phyloP scores from a whole-genome alignment of 2,888 invertebrate species.

The Coenonympha glycerion region DNA sequence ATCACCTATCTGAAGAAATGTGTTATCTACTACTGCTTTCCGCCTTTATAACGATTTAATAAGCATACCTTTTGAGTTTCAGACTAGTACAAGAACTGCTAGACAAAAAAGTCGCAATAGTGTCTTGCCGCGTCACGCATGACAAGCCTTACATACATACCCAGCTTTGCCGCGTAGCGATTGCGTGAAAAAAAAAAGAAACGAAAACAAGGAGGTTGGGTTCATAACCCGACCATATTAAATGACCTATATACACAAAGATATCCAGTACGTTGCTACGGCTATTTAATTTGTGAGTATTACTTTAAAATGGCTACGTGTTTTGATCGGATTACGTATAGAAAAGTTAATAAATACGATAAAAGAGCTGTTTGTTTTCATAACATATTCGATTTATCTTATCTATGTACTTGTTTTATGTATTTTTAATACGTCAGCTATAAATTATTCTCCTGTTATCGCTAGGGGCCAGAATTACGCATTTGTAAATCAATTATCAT shows the following conservation, averaged over 20 bases:
- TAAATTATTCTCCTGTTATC: slow-evolving; percentile 15
- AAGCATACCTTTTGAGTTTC: too few relatives aligned
- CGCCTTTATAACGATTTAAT: too few relatives aligned
- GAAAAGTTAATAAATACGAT: slow-evolving; percentile 27
- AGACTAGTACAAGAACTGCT: too few relatives aligned
- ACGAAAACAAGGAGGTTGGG: slow-evolving; percentile 63
- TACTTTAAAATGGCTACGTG: slow-evolving; percentile 36
- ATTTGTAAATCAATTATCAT: slow-evolving; percentile 23
- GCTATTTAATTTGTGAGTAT: slow-evolving; percentile 29
- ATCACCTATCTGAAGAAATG: too few relatives aligned
- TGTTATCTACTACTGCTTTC: too few relatives aligned
- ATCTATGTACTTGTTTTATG: slow-evolving; percentile 6
- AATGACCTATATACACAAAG: slow-evolving; percentile 48
- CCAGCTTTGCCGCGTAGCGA: slow-evolving; percentile 45
- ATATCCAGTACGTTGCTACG: slow-evolving; percentile 31
- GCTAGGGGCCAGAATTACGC: slow-evolving; percentile 24
- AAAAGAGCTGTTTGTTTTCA: slow-evolving; percentile 30
- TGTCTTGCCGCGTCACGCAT: slow-evolving; percentile 28
- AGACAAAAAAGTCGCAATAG: slow-evolving; percentile 12
- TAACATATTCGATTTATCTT: slow-evolving; percentile 19
- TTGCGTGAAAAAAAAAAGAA: slow-evolving; percentile 48
- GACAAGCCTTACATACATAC: slow-evolving; percentile 41
- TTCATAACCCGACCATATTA: slow-evolving; percentile 44
- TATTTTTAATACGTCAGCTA: slow-evolving; percentile 1
- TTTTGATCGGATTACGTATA: slow-evolving; percentile 31